Conservation (phyloP, 2,888 invertebrate species). For the Mythimna loreyi region DNA sequence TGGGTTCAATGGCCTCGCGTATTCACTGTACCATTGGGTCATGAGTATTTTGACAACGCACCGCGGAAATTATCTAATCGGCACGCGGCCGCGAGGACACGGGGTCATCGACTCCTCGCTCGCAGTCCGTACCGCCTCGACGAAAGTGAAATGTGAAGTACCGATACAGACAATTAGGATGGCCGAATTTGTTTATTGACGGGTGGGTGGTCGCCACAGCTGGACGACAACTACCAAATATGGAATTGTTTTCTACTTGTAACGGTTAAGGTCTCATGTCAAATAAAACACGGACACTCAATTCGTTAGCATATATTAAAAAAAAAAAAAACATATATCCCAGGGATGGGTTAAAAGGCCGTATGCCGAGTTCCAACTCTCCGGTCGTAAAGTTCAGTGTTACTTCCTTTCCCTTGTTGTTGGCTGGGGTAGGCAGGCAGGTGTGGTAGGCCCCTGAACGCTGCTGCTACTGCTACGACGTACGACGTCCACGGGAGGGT, state of each 20-base stretch:
- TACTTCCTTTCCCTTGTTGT: too few species aligned
- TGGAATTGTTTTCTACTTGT: conserved; percentile 42
- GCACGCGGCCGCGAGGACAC: conserved; percentile 89
- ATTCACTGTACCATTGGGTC: conserved; percentile 90
- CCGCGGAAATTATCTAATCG: conserved; percentile 90
- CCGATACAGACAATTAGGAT: conserved; percentile 73
- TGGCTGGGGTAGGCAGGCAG: too few species aligned
- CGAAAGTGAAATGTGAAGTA: conserved; percentile 89
- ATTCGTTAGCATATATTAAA: too few species aligned
- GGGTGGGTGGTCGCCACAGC: conserved; percentile 67
- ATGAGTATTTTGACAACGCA: conserved; percentile 90
- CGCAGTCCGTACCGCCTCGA: conserved; percentile 76
- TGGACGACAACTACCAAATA: conserved; percentile 55
- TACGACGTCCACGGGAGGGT: too few species aligned
- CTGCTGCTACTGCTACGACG: too few species aligned
- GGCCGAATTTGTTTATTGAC: conserved; percentile 79
- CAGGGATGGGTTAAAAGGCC: too few species aligned
- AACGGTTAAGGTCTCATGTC: too few species aligned
- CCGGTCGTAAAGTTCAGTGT: too few species aligned
- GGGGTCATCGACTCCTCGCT: conserved; percentile 85
- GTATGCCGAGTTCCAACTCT: too few species aligned
- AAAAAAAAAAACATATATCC: too few species aligned
- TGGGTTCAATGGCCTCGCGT: conserved; percentile 82
- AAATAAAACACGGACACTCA: too few species aligned
- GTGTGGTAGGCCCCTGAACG: too few species aligned